Conservation (phyloP, 2,113 vertebrate genomes). For the Xyliphius kryptos region DNA sequence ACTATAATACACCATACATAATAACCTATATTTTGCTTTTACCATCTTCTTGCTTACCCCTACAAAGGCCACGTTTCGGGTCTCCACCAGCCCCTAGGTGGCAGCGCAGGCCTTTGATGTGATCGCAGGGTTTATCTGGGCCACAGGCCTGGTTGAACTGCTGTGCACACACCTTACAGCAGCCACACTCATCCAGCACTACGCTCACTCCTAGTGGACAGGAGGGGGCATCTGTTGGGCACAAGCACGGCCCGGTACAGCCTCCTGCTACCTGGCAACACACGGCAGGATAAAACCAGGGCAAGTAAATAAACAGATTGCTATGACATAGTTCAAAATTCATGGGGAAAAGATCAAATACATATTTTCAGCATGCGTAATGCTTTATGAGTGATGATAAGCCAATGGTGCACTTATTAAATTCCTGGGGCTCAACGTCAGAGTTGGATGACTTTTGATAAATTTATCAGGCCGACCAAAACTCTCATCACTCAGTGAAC, state of each 20-base stretch:
- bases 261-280: slow-evolving; percentile 11
- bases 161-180: slow-evolving; percentile 65
- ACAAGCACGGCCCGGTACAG: slow-evolving; percentile 51
- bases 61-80: slow-evolving; percentile 58
- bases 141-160: slow-evolving; percentile 70
- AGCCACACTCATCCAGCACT: slow-evolving; percentile 61
- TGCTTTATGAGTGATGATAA: background rate
- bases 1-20: background rate
- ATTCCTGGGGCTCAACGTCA: background rate
- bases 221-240: slow-evolving; percentile 37
- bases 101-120: slow-evolving; percentile 70
- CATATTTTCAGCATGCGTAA: background rate
- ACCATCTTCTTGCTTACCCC: slow-evolving; percentile 48
- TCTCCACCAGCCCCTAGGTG: slow-evolving; percentile 59
- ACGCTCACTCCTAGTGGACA: slow-evolving; percentile 61
- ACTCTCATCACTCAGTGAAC: too few relatives aligned
- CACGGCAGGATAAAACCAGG: background rate
- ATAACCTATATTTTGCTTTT: background rate
- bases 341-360: background rate
- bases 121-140: slow-evolving; percentile 58
- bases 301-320: background rate
- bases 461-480: too few relatives aligned
- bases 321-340: slow-evolving; percentile 31
- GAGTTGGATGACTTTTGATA: too few relatives aligned
- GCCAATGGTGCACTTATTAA: background rate